Conservation (phyloP, 2,113 vertebrate genomes). For the Podilymbus podiceps region DNA sequence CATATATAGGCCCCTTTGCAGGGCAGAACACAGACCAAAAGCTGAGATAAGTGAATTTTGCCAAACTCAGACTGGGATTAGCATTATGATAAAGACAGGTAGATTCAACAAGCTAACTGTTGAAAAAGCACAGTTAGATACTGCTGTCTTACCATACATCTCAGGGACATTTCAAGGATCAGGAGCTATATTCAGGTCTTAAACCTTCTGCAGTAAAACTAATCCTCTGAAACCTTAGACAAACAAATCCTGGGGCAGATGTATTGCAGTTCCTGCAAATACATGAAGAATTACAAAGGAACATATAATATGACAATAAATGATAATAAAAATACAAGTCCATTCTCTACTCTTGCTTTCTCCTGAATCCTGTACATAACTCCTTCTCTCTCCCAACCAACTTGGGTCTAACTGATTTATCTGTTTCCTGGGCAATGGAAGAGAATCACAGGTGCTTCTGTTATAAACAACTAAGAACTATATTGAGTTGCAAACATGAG, state of each 20-base stretch:
- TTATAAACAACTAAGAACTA: neutral
- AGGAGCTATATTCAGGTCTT: neutral
- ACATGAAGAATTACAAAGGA: neutral
- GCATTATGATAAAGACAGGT: neutral
- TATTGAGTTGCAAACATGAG: neutral
- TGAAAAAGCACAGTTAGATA: neutral
- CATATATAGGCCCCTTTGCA: rapidly evolving
- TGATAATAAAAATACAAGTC: neutral
- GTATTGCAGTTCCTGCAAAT: neutral
- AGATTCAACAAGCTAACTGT: neutral
- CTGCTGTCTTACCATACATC: rapidly evolving
- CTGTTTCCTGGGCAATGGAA: neutral
- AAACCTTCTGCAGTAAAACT: neutral
- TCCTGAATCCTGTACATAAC: neutral
- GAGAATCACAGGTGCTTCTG: neutral
- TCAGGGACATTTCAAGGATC: neutral
- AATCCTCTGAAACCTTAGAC: neutral
- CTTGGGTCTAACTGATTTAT: neutral
- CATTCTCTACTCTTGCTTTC: neutral
- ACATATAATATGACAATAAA: neutral
- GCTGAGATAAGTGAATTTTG: neutral
- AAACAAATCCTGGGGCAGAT: neutral
- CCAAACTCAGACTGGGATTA: neutral
- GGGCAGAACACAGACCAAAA: neutral
- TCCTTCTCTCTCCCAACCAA: neutral